A percentile compares a stretch with the other conserved stretches of the same genome.
Conservation (phyloP, 2,797 vertebrate genomes). For the Anabacerthia variegaticeps region DNA sequence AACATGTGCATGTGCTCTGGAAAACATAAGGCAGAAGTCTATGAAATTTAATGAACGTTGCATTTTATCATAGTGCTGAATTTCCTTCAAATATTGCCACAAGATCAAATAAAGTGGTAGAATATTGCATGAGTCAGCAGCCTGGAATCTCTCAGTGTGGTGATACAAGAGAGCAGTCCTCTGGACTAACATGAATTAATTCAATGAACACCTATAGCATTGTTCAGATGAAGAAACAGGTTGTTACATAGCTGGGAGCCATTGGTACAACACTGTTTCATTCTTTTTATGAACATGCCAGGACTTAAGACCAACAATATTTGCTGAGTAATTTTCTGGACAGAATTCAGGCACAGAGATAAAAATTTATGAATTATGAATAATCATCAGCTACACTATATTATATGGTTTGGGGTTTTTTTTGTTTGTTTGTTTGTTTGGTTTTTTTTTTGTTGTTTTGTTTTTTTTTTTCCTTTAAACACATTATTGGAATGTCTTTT, state of each 20-base stretch:
- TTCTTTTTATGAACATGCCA: neutral
- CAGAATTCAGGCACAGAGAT: neutral
- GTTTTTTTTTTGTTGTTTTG: no score
- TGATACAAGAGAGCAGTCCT: neutral
- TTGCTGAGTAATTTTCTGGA: neutral
- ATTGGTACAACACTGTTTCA: neutral
- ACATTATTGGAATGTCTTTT: neutral
- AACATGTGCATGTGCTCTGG: neutral
- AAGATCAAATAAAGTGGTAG: neutral
- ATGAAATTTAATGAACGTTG: neutral
- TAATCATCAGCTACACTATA: neutral
- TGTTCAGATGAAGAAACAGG: neutral
- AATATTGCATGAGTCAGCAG: neutral
- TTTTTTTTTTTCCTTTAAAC: neutral
- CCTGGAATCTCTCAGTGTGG: neutral
- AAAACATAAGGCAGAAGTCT: neutral
- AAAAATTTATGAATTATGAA: neutral
- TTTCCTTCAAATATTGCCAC: neutral
- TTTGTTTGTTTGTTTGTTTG: neutral
- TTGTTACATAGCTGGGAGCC: neutral
- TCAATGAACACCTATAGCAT: neutral
- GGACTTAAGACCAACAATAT: neutral
- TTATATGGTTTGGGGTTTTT: no score
- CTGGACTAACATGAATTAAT: constrained; percentile 20
- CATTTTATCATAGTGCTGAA: neutral